A percentile compares a stretch with the other conserved stretches of the same genome.
phyloP scores from a whole-genome alignment of 2,797 vertebrate genomes.

The Oreortyx pictus region DNA sequence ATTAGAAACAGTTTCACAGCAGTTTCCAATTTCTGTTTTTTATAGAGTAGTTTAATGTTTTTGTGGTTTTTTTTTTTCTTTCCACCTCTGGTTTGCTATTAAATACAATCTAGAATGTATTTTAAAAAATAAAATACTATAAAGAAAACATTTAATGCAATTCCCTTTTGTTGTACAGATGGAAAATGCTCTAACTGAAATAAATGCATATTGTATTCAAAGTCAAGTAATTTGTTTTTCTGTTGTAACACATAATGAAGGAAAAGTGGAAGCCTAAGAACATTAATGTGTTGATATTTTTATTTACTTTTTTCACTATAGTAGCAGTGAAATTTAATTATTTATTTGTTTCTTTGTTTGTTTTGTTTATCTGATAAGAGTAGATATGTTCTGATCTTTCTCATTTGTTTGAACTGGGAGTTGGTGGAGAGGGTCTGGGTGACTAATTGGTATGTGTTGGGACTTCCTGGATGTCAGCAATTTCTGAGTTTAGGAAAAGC shows the following conservation, averaged over 20 bases:
- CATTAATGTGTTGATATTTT: background rate
- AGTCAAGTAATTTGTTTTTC: background rate
- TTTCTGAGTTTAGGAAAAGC: background rate
- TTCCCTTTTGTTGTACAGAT: background rate
- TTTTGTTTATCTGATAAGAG: background rate
- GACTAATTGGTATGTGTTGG: background rate
- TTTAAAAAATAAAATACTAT: background rate
- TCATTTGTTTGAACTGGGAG: background rate
- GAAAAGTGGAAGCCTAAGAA: background rate
- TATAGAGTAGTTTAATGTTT: background rate
- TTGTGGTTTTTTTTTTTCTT: background rate
- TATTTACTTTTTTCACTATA: background rate
- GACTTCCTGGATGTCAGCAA: fast-evolving
- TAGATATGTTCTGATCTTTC: background rate
- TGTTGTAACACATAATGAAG: background rate
- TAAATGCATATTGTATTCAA: background rate
- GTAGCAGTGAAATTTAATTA: background rate
- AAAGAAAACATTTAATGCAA: background rate
- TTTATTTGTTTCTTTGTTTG: background rate
- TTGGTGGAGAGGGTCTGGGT: fast-evolving
- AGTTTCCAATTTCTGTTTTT: conserved; percentile 44
- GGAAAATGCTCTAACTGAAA: background rate
- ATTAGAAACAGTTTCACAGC: conserved; percentile 32
- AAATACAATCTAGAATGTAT: background rate
- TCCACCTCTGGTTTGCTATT: background rate